Evolutionary conservation across 2,113 vertebrate genomes (phyloP).

Genomic region (Vidua macroura): DNA sequence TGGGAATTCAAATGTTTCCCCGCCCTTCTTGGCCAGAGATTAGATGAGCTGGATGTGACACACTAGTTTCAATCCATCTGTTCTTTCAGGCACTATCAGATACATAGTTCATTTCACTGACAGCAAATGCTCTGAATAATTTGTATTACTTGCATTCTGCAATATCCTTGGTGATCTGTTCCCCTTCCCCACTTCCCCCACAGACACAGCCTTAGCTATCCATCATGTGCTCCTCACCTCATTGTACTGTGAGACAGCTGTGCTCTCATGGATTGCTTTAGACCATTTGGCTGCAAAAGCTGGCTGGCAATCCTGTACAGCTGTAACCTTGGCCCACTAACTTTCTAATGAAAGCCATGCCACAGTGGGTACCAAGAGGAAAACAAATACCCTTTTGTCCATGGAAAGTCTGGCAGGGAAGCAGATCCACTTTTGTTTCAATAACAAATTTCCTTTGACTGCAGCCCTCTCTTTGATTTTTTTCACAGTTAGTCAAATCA

Average conservation of each 20-base stretch:
- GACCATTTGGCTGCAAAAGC: constrained; percentile 23
- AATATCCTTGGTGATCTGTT: background rate
- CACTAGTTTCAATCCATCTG: constrained; percentile 2
- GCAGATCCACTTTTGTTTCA: constrained; percentile 42
- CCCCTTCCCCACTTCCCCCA: background rate
- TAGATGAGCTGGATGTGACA: background rate
- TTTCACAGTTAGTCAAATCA: background rate
- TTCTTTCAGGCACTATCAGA: background rate
- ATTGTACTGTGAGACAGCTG: constrained; percentile 13
- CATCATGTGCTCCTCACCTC: background rate
- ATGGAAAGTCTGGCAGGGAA: background rate
- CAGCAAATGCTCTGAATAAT: constrained; percentile 1
- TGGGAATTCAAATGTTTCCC: constrained; percentile 12
- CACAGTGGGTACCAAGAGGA: background rate
- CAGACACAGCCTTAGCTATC: background rate
- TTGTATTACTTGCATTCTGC: constrained; percentile 4
- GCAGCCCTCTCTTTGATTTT: background rate
- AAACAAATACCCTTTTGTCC: constrained; percentile 56
- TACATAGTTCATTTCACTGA: background rate
- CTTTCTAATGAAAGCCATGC: constrained; percentile 41
- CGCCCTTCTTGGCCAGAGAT: background rate
- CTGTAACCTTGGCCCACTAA: constrained; percentile 19
- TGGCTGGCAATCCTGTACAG: constrained; percentile 40
- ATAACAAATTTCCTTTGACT: constrained; percentile 27
- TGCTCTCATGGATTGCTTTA: background rate